phyloP scores from a whole-genome alignment of 2,113 vertebrate genomes.

The Oostethus manadensis region DNA sequence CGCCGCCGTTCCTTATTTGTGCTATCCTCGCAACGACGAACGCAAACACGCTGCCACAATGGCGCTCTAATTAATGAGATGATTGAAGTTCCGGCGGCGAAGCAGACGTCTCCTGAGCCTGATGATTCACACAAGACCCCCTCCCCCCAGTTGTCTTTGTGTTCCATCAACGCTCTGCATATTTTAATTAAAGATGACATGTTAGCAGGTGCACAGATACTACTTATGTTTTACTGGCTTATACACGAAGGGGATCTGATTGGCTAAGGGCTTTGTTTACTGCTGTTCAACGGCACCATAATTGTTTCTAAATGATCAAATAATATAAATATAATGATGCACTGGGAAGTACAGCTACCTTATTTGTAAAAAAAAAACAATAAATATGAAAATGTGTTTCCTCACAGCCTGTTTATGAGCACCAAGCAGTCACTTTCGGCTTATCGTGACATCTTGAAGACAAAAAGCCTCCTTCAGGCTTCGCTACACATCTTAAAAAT shows the following conservation, averaged over 20 bases:
- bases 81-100: constrained; percentile 40
- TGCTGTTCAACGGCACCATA: no score
- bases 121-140: background rate
- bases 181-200: background rate
- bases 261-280: background rate
- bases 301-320: no score
- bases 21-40: constrained; percentile 1
- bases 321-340: no score
- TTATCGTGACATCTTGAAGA: no score
- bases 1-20: constrained; percentile 1
- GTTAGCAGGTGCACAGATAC: background rate
- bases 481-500: no score
- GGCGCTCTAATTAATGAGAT: constrained; percentile 38
- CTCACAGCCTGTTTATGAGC: no score
- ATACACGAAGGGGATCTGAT: background rate
- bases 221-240: background rate
- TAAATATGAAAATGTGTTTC: no score
- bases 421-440: no score
- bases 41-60: constrained; percentile 18
- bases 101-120: constrained; percentile 42
- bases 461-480: no score
- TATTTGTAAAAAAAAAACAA: no score
- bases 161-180: background rate
- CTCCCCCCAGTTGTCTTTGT: background rate
- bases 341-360: no score